These are phyloP conservation scores for Machimus atricapillus DNA, from an alignment of 2,888 invertebrate genomes.

Conservation along the genomic window DNA sequence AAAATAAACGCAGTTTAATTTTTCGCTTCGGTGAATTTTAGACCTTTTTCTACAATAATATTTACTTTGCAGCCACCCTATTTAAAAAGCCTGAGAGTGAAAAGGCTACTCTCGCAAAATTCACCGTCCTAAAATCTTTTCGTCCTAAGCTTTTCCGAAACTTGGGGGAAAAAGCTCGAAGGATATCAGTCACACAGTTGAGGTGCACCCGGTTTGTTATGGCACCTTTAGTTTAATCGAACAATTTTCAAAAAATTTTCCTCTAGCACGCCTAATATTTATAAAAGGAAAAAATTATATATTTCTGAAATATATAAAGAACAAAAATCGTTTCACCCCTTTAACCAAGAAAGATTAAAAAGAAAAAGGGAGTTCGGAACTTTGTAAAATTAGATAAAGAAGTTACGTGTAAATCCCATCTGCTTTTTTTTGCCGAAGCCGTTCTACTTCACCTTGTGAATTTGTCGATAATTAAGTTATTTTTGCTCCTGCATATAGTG, in stretches of 20 bases:
- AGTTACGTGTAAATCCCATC: background rate
- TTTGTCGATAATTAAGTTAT: slow-evolving; percentile 25
- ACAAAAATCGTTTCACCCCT: background rate
- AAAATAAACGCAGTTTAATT: background rate
- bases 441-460: slow-evolving; percentile 12
- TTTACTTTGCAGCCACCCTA: background rate
- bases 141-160: background rate
- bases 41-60: background rate
- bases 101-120: background rate
- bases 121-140: background rate
- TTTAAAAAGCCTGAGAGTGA: background rate
- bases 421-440: background rate
- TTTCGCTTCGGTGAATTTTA: background rate
- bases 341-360: background rate
- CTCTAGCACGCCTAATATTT: background rate
- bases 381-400: background rate
- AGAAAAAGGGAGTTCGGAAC: background rate
- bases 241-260: background rate
- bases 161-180: slow-evolving; percentile 3
- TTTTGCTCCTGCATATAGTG: background rate
- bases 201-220: slow-evolving; percentile 41
- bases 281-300: background rate
- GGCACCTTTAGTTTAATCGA: slow-evolving; percentile 33
- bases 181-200: slow-evolving; percentile 44
- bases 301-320: background rate